Percentiles rank a stretch among this genome's conserved stretches.
phyloP scores from a whole-genome alignment of 1,140 invertebrate genomes.

The Formica selysi region DNA sequence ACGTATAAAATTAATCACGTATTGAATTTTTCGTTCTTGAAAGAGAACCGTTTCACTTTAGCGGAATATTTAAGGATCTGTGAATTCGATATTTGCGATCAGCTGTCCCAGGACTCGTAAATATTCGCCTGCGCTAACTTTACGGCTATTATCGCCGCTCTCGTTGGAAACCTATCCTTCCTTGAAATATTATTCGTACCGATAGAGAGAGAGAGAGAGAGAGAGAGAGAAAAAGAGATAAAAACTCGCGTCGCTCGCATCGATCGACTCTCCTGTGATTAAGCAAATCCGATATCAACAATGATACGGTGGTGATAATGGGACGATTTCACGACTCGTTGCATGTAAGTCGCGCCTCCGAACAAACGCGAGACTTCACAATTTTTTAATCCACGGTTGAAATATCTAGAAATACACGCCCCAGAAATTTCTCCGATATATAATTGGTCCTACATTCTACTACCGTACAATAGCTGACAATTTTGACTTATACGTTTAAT shows the following conservation, averaged over 20 bases:
- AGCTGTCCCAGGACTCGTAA: conserved; percentile 55
- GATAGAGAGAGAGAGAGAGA: conserved; percentile 1
- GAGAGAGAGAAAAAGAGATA: not conserved
- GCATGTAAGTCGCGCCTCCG: not conserved
- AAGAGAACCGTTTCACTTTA: not conserved
- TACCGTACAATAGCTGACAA: not conserved
- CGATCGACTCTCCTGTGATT: conserved; percentile 12
- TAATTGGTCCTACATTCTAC: not conserved
- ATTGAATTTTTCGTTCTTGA: conserved; percentile 26
- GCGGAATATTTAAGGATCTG: conserved; percentile 12
- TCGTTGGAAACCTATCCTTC: conserved; percentile 35
- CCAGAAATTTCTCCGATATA: not conserved
- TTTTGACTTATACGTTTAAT: not conserved
- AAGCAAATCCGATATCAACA: conserved; percentile 35
- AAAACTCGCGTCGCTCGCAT: not conserved
- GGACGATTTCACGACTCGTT: conserved; percentile 13
- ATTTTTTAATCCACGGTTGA: not conserved
- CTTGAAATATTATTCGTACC: not conserved
- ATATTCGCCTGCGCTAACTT: conserved; percentile 40
- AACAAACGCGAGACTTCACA: not conserved
- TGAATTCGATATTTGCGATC: conserved; percentile 22
- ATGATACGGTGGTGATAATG: conserved; percentile 22
- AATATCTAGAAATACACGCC: not conserved
- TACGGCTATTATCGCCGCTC: conserved; percentile 25
- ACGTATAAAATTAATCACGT: not conserved